Evolutionary conservation across 2,113 vertebrate genomes (phyloP), one percentile per base, ranked within the genome.

Genomic region (Tychaedon coryphoeus): DNA sequence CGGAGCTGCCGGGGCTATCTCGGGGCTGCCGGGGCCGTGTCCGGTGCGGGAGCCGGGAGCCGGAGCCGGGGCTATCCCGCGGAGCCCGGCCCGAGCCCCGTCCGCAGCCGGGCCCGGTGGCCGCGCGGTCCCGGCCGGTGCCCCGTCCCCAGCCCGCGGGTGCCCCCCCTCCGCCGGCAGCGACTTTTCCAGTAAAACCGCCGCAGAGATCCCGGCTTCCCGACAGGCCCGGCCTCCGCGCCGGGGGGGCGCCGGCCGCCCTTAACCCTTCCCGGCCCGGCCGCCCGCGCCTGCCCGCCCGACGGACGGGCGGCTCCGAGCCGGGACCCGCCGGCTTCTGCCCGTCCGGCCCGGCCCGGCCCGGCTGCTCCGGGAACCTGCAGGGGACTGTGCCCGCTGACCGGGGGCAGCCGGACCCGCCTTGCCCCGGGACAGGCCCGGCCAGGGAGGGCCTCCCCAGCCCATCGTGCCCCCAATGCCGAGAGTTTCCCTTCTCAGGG

Each of bases 151-250:
- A 95, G 97, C 97, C 96, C 96, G 96, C 97, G 97, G 97, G 96
- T 94, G 96, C 97, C 97, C 97, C 95, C 98, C 97, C 95, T 96
- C 97, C 96, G 93, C 86, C 97, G 89, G 95, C 97, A 96, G 93
- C 97, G 95, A 98, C 97, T 97, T 98, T 98, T 98, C 98, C 98
- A 98, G 98, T 97, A 98, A 98, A 97, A 97, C 96, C 96, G 94
- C 97, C 92, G 97, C 95, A 97, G 97, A 98, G 97, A 97, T 97
- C 98, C 97, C 92, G 92, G 96, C 96, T 98, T 98, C 98, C 98
- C 98, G 97, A 98, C 97, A 98, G 97, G 84, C 96, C 97, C 97
- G 96, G 97, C 98, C 96, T 96, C 67, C 89, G 89, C 84, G 87
- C 86, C 91, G 88, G 70, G 92, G 86, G 94, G 79, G 91, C 94